Base-by-base conservation (phyloP, 1,140 invertebrate genomes). In the Notospermus geniculatus region DNA sequence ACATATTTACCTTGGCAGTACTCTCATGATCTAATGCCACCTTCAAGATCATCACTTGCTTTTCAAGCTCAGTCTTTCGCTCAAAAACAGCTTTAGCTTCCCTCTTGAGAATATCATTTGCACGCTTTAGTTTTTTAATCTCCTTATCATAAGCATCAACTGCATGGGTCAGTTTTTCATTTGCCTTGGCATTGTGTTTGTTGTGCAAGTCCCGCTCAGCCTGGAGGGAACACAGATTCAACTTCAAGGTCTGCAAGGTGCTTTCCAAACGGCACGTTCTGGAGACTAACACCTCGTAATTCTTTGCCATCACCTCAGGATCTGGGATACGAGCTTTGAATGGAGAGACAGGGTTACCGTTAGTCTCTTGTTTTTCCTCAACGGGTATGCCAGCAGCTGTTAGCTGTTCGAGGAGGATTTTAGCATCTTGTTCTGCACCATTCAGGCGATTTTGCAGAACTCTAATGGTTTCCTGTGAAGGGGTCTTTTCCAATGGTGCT, bases 211-310 rank as follows among this genome's bases (percentile, higher is more conserved):
- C 65, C 15, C 60, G 52, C 25, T 68, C 53, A 19, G 68, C 67
- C 25, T 69, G 66, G n/a, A 68, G 25, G 59, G 63, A 68, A 17
- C 68, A 41, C 41, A 75, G 61, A 29, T 66, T 69, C 50, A 75
- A 57, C 54, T 72, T 75, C 25, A 75, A 32, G n/a, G 67, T 70
- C 45, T 72, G 71, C 11, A 74, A 65, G n/a, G 62, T 57, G 61
- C 73, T 74, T 63, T 74, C 73, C 41, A 62, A 59, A 63, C 64
- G 66, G 57, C 73, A 74, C 23, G 72, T 67, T 27, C 73, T 66
- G 23, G 69, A 71, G 22, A 74, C 70, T 11, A 74, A 60, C 7
- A 45, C 54, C 59, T 74, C 70, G 62, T 73, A 73, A 60, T 67
- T 68, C 52, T 64, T 68, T 11, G 62, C 57, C 19, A 69, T 39